Conservation (phyloP, 2,113 vertebrate species). For the Psophia crepitans region DNA sequence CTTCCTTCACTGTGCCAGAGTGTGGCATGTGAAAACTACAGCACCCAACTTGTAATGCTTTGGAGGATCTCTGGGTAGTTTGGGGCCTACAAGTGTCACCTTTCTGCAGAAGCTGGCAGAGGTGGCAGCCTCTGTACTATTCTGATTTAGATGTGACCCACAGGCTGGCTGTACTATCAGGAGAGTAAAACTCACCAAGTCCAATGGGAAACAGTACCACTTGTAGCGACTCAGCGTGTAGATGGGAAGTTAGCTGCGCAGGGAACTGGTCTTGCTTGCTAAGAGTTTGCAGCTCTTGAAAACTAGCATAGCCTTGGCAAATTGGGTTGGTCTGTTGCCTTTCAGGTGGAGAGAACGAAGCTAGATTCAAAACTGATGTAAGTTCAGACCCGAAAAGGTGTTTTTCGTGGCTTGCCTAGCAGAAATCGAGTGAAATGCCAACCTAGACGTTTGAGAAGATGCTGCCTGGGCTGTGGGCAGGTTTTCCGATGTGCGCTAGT, state of each 20-base stretch:
- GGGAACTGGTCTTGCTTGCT: not conserved
- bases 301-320: not conserved
- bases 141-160: not conserved
- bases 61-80: not conserved
- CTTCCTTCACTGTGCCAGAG: not conserved
- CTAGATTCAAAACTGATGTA: not conserved
- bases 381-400: not conserved
- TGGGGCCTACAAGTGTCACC: not conserved
- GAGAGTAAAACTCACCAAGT: fast-evolving
- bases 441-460: not conserved
- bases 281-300: not conserved
- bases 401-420: not conserved
- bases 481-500: not conserved
- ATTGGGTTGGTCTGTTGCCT: not conserved
- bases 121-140: not conserved
- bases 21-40: not conserved
- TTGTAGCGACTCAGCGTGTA: fast-evolving
- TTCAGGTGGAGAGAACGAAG: not conserved
- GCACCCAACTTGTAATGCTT: not conserved
- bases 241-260: not conserved
- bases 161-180: fast-evolving
- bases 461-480: not conserved
- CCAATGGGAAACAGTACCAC: not conserved
- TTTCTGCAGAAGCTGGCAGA: not conserved
- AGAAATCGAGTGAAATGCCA: not conserved